Evolutionary conservation across 2,113 vertebrate species (phyloP), one percentile per base, ranked within the genome.

Genomic region (Periophthalmodon schlosseri): DNA sequence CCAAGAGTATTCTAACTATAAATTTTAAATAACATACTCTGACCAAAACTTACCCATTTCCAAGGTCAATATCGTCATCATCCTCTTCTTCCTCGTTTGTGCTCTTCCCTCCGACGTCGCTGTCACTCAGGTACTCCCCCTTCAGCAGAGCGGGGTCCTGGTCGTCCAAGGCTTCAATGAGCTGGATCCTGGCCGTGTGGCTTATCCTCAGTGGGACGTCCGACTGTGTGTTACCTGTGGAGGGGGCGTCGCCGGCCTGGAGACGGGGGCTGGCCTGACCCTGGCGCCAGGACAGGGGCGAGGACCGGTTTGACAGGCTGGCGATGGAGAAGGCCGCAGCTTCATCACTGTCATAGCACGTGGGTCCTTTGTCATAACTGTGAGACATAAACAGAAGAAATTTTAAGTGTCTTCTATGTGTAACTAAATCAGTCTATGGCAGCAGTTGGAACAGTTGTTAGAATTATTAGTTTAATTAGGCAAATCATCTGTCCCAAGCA

Each of bases 291-390:
- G 96, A 98, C 33, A 98, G 87, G 0, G 96, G 97, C 0, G 97
- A 99, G 0, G 97, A 98, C 79, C 96, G 96, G 84, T 96, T 99
- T 66, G 97, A 98, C 12, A 96, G 88, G 78, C 96, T 98, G 86
- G 96, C 96, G 49, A 98, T 85, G 0, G 96, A 97, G 77, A 95
- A 95, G 0, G 96, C 86, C 49, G 96, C 96, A 74, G 96, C 95
- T 15, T 99, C 97, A 0, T 99, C 96, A 0, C 96, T 97, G 93
- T 99, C 97, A 0, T 98, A 98, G 91, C 95, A 96, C 74, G 86
- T 77, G 47, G 90, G 92, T 86, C 92, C 96, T 83, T 98, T 96
- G 70, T 96, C 90, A 54, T 95, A 96, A 91, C 97, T 99, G 81
- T 0, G 7, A 78, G 76, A 1, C 63, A 73, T 82, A 58, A 83